Evolutionary conservation across 2,113 vertebrate species (phyloP).

Genomic region (Pogona vitticeps): DNA sequence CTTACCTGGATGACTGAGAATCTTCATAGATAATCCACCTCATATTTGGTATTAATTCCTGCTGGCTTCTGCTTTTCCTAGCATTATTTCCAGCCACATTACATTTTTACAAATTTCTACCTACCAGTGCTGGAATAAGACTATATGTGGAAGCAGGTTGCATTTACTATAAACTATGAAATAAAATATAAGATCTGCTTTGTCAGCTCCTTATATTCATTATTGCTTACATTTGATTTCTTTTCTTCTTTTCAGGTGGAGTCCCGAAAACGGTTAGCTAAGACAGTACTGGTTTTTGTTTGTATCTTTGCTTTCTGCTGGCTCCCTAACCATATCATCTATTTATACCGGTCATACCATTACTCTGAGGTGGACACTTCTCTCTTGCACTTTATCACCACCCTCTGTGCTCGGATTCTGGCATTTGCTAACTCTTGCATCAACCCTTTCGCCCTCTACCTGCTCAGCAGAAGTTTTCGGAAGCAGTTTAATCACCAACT

Average conservation of each 20-base stretch:
- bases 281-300: slow-evolving; percentile 94
- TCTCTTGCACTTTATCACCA: slow-evolving; percentile 86
- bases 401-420: slow-evolving; percentile 88
- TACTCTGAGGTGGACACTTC: slow-evolving; percentile 95
- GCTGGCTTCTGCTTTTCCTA: no score
- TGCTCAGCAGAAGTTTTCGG: slow-evolving; percentile 93
- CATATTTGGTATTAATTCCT: no score
- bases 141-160: neutral
- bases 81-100: no score
- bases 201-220: neutral
- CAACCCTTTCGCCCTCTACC: slow-evolving; percentile 95
- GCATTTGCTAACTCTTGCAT: slow-evolving; percentile 96
- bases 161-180: neutral
- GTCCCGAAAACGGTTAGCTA: slow-evolving; percentile 93
- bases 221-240: slow-evolving; percentile 27
- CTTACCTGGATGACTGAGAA: no score
- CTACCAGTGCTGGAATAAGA: neutral
- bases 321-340: slow-evolving; percentile 94
- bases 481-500: slow-evolving; percentile 95
- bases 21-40: no score
- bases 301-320: slow-evolving; percentile 94
- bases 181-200: neutral
- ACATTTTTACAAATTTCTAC: neutral
- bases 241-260: slow-evolving; percentile 81
- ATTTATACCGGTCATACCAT: slow-evolving; percentile 94